Conservation (phyloP, 2,888 invertebrate genomes). For the Theretra japonica region DNA sequence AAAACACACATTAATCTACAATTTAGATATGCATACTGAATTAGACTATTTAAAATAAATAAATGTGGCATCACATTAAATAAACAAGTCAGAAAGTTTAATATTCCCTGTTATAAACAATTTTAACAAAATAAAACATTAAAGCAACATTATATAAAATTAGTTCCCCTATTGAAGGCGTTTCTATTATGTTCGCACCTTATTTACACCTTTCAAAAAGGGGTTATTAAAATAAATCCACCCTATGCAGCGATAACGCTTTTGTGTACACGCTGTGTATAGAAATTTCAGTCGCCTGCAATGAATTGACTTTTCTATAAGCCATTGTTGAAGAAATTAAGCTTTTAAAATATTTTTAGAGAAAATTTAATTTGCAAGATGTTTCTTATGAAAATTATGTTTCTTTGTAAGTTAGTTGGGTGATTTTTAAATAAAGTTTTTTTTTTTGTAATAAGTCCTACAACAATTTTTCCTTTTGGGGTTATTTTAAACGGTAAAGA, state of each 20-base stretch:
- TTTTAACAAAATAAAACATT: conserved; percentile 27
- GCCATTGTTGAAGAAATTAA: conserved; percentile 17
- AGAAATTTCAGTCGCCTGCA: conserved; percentile 24
- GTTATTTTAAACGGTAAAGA: too few species aligned
- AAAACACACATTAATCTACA: too few species aligned
- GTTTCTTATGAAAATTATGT: not conserved
- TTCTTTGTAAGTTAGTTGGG: not conserved
- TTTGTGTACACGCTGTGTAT: conserved; percentile 27
- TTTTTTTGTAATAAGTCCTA: too few species aligned
- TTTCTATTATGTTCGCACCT: conserved; percentile 31
- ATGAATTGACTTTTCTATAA: conserved; percentile 17
- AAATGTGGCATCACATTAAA: too few species aligned
- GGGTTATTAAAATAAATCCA: conserved; percentile 26
- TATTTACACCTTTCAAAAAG: conserved; percentile 50
- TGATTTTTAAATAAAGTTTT: not conserved
- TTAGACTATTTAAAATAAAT: too few species aligned
- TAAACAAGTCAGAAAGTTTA: too few species aligned
- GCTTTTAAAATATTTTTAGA: conserved; percentile 7
- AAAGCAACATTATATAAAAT: conserved; percentile 50
- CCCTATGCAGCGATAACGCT: conserved; percentile 27
- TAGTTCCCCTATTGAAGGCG: conserved; percentile 44
- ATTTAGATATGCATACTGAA: too few species aligned
- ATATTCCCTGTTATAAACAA: not conserved
- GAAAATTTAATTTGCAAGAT: not conserved
- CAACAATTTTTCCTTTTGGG: too few species aligned